A percentile compares a stretch with the other conserved stretches of the same genome.
phyloP scores from a whole-genome alignment of 2,888 invertebrate species.

The Lamellibrachia satsuma region DNA sequence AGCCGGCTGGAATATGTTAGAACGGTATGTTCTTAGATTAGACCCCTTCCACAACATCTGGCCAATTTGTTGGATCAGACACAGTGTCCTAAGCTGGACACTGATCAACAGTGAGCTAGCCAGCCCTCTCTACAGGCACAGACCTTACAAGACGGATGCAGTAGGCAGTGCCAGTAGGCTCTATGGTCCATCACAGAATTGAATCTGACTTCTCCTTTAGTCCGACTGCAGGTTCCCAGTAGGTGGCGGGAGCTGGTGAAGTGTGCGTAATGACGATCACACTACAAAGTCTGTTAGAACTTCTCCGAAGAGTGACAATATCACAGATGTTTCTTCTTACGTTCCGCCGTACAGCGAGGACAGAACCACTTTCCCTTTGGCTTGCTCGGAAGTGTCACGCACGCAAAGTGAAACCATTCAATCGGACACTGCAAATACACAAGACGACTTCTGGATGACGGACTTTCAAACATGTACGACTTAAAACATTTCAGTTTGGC shows the following conservation, averaged over 20 bases:
- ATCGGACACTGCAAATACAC: constrained; percentile 66
- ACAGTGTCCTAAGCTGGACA: background rate
- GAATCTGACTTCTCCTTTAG: no score
- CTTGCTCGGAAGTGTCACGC: constrained; percentile 66
- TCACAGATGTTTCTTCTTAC: constrained; percentile 63
- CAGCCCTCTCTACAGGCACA: background rate
- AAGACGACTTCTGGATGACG: background rate
- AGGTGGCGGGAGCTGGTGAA: no score
- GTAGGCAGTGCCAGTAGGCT: background rate
- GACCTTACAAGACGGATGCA: background rate
- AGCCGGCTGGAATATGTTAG: background rate
- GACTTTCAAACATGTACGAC: background rate
- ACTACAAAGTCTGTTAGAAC: background rate
- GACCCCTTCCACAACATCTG: background rate
- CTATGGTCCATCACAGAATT: no score
- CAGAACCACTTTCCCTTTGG: constrained; percentile 70
- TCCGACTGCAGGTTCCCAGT: no score
- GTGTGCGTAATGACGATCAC: no score
- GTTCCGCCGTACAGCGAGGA: constrained; percentile 66
- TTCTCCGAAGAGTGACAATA: background rate
- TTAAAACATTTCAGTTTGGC: background rate
- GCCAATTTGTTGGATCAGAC: background rate
- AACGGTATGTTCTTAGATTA: background rate
- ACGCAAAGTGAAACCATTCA: constrained; percentile 70
- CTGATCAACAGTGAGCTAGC: background rate